phyloP scores from a whole-genome alignment of 2,888 invertebrate genomes.

The Clunio marinus region DNA sequence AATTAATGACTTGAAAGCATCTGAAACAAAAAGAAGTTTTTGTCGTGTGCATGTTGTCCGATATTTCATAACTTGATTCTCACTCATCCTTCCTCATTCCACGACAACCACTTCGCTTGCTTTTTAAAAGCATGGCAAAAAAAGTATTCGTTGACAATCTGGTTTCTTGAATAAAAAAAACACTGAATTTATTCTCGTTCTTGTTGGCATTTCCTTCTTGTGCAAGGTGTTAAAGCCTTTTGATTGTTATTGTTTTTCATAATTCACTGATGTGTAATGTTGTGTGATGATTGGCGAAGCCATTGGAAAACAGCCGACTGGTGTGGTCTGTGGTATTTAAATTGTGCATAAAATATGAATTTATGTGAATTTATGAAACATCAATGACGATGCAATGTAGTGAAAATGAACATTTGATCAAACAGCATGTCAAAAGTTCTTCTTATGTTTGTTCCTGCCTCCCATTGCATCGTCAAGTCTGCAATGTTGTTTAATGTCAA shows the following conservation, averaged over 20 bases:
- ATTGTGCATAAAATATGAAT: background rate
- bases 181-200: background rate
- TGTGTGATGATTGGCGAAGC: constrained; percentile 13
- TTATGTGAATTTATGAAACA: constrained; percentile 14
- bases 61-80: constrained; percentile 26
- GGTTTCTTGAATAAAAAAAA: constrained; percentile 6
- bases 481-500: constrained; percentile 16
- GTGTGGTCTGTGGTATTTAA: constrained; percentile 23
- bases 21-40: background rate
- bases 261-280: background rate
- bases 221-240: constrained; percentile 36
- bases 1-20: constrained; percentile 9
- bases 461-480: constrained; percentile 19
- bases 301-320: background rate
- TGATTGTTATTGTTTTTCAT: background rate
- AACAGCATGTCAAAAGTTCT: background rate
- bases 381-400: constrained; percentile 18
- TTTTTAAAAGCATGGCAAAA: background rate
- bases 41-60: constrained; percentile 33
- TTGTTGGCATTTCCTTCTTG: background rate
- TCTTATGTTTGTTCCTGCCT: background rate
- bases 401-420: background rate
- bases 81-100: constrained; percentile 8
- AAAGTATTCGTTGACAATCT: constrained; percentile 34
- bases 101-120: background rate